These are phyloP conservation scores for Pseudopodoces humilis DNA, from an alignment of 2,113 vertebrate genomes.

Conservation along the genomic window DNA sequence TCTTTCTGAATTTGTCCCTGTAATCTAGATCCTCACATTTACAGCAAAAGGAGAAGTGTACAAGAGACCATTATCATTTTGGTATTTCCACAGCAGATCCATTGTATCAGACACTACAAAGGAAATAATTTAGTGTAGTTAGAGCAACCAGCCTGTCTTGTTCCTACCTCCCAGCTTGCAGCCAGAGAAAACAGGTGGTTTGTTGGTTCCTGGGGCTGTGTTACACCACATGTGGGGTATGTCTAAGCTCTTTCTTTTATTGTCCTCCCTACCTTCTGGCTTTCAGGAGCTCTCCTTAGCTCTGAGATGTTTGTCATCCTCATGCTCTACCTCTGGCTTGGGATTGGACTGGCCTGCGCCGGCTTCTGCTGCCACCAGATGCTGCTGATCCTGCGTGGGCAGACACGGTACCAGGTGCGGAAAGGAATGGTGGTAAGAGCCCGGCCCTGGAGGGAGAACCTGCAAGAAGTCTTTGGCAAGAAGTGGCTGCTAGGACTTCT, in stretches of 20 bases:
- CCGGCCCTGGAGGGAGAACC: constrained; percentile 87
- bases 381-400: constrained; percentile 90
- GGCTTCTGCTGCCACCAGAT: constrained; percentile 98
- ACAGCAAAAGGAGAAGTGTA: neutral
- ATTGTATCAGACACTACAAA: neutral
- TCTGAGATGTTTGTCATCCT: constrained; percentile 95
- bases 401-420: constrained; percentile 90
- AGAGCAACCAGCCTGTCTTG: neutral
- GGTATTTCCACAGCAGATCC: neutral
- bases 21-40: neutral
- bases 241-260: constrained; percentile 17
- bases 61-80: neutral
- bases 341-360: constrained; percentile 91
- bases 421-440: constrained; percentile 79
- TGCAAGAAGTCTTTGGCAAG: constrained; percentile 91
- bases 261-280: neutral
- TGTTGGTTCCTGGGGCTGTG: neutral
- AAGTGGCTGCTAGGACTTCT: constrained; percentile 91
- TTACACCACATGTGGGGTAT: neutral
- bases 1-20: neutral
- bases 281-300: constrained; percentile 88
- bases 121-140: neutral
- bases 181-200: neutral
- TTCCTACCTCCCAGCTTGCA: neutral
- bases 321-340: constrained; percentile 98